phyloP scores from a whole-genome alignment of 2,888 invertebrate genomes.

The Hipparchia semele region DNA sequence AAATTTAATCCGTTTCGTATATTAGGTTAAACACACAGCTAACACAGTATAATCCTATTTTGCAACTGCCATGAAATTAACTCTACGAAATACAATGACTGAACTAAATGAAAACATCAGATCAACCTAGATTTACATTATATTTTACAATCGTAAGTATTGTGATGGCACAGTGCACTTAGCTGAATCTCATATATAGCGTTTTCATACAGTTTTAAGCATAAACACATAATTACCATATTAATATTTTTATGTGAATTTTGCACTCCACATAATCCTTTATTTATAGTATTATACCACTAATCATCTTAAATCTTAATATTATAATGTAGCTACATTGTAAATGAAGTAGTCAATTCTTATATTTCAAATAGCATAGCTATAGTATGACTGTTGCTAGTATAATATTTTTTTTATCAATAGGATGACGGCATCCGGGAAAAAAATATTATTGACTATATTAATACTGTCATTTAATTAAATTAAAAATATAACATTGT shows the following conservation, averaged over 20 bases:
- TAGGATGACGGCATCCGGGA: not conserved
- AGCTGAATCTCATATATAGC: slow-evolving; percentile 50
- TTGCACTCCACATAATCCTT: slow-evolving; percentile 32
- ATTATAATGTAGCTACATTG: slow-evolving; percentile 21
- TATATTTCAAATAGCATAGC: slow-evolving; percentile 45
- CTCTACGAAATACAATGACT: slow-evolving; percentile 47
- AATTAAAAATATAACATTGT: not conserved
- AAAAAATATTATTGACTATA: slow-evolving; percentile 8
- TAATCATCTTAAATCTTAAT: slow-evolving; percentile 9
- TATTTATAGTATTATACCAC: slow-evolving; percentile 19
- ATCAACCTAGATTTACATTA: slow-evolving; percentile 56
- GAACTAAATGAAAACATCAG: slow-evolving; percentile 56
- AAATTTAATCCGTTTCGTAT: slow-evolving; percentile 79
- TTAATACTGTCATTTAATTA: not conserved
- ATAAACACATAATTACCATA: slow-evolving; percentile 18
- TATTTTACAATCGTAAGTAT: slow-evolving; percentile 57
- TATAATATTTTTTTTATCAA: not conserved
- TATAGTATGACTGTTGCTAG: slow-evolving; percentile 32
- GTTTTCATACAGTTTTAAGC: slow-evolving; percentile 34
- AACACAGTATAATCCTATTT: slow-evolving; percentile 36
- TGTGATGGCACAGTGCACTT: slow-evolving; percentile 77
- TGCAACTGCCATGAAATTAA: slow-evolving; percentile 58
- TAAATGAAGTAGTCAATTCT: slow-evolving; percentile 59
- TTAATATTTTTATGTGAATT: slow-evolving; percentile 25
- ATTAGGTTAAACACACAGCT: slow-evolving; percentile 63